A percentile compares a stretch with the other conserved stretches of the same genome.
Evolutionary conservation across 1,140 invertebrate genomes (phyloP).

Genomic region (Drosophila murphyi): DNA sequence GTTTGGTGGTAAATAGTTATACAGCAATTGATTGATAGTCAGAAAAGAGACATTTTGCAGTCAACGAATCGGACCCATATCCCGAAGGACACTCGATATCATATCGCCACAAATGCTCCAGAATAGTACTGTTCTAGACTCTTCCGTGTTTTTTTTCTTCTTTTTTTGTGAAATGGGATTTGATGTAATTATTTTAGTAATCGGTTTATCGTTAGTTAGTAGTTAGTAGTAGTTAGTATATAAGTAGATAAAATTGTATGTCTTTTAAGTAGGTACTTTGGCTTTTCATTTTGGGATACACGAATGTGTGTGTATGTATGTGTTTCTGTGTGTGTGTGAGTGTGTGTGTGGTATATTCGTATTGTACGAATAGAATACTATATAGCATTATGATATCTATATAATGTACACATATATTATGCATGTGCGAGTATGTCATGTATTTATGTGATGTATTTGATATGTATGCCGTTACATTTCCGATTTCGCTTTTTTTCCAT

Average conservation of each 20-base stretch:
- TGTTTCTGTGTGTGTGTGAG: no score
- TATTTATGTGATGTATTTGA: constrained; percentile 63
- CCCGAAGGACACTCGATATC: constrained; percentile 4
- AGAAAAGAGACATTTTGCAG: constrained; percentile 27
- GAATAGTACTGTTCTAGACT: constrained; percentile 38
- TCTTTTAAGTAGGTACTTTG: constrained; percentile 79
- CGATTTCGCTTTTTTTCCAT: constrained; percentile 54
- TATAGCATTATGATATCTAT: constrained; percentile 28
- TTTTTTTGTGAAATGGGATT: constrained; percentile 8
- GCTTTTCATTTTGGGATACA: constrained; percentile 71
- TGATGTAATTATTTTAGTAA: constrained; percentile 16
- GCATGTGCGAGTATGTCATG: constrained; percentile 43
- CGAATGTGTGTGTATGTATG: constrained; percentile 16
- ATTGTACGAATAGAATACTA: constrained; percentile 21
- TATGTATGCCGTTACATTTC: constrained; percentile 78
- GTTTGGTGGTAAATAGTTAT: constrained; percentile 56
- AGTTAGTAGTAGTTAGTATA: constrained; percentile 29
- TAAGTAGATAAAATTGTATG: constrained; percentile 65
- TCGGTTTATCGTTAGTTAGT: constrained; percentile 35
- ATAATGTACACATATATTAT: constrained; percentile 40
- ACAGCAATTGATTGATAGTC: constrained; percentile 53
- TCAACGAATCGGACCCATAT: not conserved
- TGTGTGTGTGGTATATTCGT: constrained; percentile 3
- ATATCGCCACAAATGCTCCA: constrained; percentile 35
- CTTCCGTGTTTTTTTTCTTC: constrained; percentile 25